Percentiles rank a stretch among this genome's conserved stretches.
phyloP scores from a whole-genome alignment of 2,113 vertebrate species.

The Glaucomys volans region DNA sequence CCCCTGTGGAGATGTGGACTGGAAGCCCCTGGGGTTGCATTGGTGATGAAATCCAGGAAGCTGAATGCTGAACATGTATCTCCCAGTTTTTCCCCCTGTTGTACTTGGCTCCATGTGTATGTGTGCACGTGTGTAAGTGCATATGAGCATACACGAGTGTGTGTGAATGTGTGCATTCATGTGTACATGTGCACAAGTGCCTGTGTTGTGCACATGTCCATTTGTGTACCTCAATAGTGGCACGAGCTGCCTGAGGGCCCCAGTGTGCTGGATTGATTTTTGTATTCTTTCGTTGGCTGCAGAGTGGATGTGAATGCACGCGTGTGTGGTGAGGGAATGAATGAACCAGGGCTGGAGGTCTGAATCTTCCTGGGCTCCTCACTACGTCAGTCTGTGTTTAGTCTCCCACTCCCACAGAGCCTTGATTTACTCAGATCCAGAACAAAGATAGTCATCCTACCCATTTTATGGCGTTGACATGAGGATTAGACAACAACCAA shows the following conservation, averaged over 20 bases:
- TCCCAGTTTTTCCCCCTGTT: background rate
- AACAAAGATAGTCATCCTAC: background rate
- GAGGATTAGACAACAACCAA: background rate
- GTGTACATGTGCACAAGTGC: accelerated
- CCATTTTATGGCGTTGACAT: background rate
- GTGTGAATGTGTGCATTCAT: background rate
- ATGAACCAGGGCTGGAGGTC: background rate
- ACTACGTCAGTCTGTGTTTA: background rate
- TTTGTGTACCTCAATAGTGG: background rate
- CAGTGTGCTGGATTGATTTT: background rate
- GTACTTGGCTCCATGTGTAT: background rate
- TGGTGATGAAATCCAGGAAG: background rate
- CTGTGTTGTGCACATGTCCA: background rate
- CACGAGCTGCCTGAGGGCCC: background rate
- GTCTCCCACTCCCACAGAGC: background rate
- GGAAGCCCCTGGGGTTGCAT: no score
- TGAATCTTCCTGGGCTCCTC: background rate
- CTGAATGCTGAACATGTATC: background rate
- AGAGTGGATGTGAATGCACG: background rate
- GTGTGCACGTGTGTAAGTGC: background rate
- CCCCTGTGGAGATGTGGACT: background rate
- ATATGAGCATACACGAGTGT: background rate
- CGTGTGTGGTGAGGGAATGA: background rate
- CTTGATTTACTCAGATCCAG: background rate
- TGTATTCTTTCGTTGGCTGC: accelerated